Percentiles rank a stretch among this genome's conserved stretches.
Evolutionary conservation across 2,888 invertebrate genomes (phyloP).

Genomic region (Nephrotoma appendiculata): DNA sequence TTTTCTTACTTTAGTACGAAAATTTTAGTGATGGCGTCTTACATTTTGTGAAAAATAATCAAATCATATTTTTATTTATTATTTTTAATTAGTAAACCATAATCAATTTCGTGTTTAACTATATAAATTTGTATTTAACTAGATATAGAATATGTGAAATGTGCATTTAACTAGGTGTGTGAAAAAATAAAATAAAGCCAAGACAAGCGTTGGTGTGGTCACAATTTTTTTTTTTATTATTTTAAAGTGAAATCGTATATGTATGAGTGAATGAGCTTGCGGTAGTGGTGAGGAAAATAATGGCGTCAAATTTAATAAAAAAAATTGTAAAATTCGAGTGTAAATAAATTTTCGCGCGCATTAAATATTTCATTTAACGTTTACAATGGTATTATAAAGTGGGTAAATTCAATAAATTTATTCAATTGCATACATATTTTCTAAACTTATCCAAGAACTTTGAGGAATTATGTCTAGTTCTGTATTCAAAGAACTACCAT

Average conservation of each 20-base stretch:
- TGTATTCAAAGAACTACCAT: conserved; percentile 25
- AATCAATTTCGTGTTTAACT: background rate
- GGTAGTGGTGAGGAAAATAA: background rate
- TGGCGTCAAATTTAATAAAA: background rate
- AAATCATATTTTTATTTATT: background rate
- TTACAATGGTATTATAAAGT: background rate
- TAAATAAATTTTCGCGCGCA: background rate
- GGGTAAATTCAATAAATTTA: background rate
- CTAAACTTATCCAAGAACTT: background rate
- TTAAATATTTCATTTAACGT: background rate
- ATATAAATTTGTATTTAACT: background rate
- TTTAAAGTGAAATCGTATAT: background rate
- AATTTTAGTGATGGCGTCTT: background rate
- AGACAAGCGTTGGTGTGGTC: background rate
- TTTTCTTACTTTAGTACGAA: background rate
- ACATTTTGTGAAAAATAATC: background rate
- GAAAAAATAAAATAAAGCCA: background rate
- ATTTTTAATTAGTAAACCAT: background rate
- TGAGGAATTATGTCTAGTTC: conserved; percentile 26
- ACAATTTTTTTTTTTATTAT: background rate
- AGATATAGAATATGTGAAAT: background rate
- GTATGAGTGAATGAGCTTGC: background rate
- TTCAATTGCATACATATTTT: background rate
- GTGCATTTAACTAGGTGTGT: background rate
- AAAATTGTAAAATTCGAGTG: background rate